Base-by-base conservation (phyloP, 2,113 vertebrate species). In the Microcebus ravelobensis region DNA sequence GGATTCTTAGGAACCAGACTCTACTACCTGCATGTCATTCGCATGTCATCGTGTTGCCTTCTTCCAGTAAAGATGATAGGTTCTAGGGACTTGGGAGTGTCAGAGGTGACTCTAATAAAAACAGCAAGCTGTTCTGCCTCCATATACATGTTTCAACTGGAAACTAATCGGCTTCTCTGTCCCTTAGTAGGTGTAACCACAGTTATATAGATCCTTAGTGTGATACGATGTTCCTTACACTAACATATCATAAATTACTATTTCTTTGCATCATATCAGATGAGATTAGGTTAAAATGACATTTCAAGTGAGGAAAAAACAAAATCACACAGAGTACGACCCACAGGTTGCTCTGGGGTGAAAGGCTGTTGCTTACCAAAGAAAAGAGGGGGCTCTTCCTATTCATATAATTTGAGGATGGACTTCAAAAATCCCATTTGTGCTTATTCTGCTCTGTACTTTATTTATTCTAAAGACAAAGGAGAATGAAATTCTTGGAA, bases 381-480 rank as follows among this genome's bases (percentile, higher is more conserved):
- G 57, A 55, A 42, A 82, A 73, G 34, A 5, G 34, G 25, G 31
- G 50, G 34, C 17, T 9, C 20, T 93, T 96, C 73, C 77, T 23
- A 4, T 85, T 92, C 55, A 34, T 48, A 21, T 83, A 71, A 34
- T 86, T 95, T 97, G 87, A 34, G 63, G 42, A 68, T 88, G 45
- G 36, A 97, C 91, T 94, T 86, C 55, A 94, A 87, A 92, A 97
- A 94, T 92, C 94, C 94, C 82, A 74, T 65, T 87, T 92, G 95
- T 83, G 27, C 94, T 95, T 96, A 92, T 57, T 79, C 42, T 97
- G 85, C 31, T 34, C 20, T 92, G 15, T 0, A 57, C 77, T 97
- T 96, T 85, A 96, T 96, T 96, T 94, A 92, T 97, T 95, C 61
- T 92, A 14, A 81, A 96, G 79, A 91, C 61, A 94, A 96, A 97